Evolutionary conservation across 2,888 invertebrate species (phyloP).

Genomic region (Macrostomum cliftonense): DNA sequence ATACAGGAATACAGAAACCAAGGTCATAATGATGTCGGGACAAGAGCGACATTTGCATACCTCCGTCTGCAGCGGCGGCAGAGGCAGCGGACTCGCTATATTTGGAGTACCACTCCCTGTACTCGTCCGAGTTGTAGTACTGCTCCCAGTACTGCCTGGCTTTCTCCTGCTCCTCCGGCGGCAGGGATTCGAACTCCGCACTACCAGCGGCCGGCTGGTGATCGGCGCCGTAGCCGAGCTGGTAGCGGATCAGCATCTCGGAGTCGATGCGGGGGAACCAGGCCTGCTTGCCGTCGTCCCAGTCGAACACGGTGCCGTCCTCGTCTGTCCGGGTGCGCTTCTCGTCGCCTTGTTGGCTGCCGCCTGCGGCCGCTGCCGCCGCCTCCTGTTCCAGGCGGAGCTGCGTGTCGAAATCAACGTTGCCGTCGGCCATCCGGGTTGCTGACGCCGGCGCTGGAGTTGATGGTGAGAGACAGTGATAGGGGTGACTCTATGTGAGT

Average conservation of each 20-base stretch:
- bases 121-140: conserved; percentile 2
- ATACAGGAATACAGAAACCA: no score
- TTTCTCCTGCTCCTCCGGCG: not conserved
- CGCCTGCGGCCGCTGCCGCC: not conserved
- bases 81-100: not conserved
- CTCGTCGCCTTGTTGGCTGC: not conserved
- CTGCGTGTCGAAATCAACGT: conserved; percentile 43
- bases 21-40: no score
- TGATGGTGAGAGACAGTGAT: no score
- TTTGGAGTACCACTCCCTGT: conserved; percentile 5
- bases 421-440: not conserved
- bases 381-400: not conserved
- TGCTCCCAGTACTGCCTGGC: not conserved
- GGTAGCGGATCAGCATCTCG: no score
- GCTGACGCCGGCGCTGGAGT: not conserved
- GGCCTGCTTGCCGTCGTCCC: conserved; percentile 70
- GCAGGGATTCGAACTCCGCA: not conserved
- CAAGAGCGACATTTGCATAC: no score
- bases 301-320: conserved; percentile 74
- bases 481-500: no score
- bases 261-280: conserved; percentile 69
- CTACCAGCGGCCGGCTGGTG: not conserved
- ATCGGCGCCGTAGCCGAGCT: not conserved
- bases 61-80: not conserved
- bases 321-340: conserved; percentile 21